Base-by-base conservation (phyloP, 2,113 vertebrate species). In the Sylvietta virens region DNA sequence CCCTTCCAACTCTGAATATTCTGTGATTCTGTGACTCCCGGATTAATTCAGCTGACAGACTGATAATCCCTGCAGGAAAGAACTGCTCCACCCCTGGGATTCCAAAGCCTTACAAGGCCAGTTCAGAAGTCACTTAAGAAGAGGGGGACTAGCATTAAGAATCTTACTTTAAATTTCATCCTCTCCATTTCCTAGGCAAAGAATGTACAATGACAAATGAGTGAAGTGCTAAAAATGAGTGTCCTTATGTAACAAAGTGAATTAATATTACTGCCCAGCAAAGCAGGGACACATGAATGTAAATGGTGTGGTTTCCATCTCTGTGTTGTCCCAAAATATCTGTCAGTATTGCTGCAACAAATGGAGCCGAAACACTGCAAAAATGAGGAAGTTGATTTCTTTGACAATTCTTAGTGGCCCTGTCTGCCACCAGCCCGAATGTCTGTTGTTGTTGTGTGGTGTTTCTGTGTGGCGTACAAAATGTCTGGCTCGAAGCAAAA, bases 401-500 rank as follows among this genome's bases (percentile, higher is more conserved):
- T 83, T 77, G 33, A 44, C 47, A 86, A 5, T 65, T 93, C 69
- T 73, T 83, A 7, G 66, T 61, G 58, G 57, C 57, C 57, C 71
- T 74, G 83, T 56, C 61, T 87, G 62, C 44, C 87, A 94, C 64
- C 8, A 79, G 65, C 73, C 47, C 18, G 18, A 48, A 8, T 26
- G 64, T 92, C 80, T 78, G 76, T 6, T 80, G 80, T 71, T 71
- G 27, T 95, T 66, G 84, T 39, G 47, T 51, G 82, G 35, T 30
- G 74, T 18, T 81, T 23, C 42, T 73, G 15, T 23, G 2, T 42
- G 50, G 37, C 37, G 42, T 4, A 76, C 40, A 93, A 62, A 88
- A 90, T 10, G 15, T 7, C 78, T 94, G 73, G 60, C 93, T 95
- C 16, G 61, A 56, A 96, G 94, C 84, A 94, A 91, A 95, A 79